Evolutionary conservation across 2,888 invertebrate genomes (phyloP).

Genomic region (Diabrotica balteata): DNA sequence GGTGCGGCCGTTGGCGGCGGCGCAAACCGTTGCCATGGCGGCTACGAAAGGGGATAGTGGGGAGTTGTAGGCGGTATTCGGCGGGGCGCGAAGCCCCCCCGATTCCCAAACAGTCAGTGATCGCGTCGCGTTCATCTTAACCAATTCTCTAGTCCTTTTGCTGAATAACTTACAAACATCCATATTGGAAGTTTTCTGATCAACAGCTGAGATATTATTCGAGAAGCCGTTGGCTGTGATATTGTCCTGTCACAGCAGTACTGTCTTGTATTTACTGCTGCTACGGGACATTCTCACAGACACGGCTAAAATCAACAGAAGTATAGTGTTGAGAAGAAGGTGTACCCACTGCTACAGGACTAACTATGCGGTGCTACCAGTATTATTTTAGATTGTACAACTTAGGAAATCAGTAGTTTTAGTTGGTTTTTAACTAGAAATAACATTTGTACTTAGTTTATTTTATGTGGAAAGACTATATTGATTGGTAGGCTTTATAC

Average conservation of each 20-base stretch:
- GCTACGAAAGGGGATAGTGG: constrained; percentile 48
- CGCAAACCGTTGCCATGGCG: constrained; percentile 60
- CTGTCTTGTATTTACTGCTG: constrained; percentile 84
- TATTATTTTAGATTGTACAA: constrained; percentile 10
- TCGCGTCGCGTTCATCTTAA: constrained; percentile 29
- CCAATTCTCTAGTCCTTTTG: constrained; percentile 17
- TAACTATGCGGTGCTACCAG: constrained; percentile 19
- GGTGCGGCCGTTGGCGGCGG: constrained; percentile 61
- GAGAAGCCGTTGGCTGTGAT: constrained; percentile 69
- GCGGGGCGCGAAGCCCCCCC: constrained; percentile 27
- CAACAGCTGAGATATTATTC: constrained; percentile 29
- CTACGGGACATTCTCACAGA: constrained; percentile 87
- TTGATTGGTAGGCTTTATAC: constrained; percentile 37
- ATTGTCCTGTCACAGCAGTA: constrained; percentile 99
- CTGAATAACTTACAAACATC: constrained; percentile 52
- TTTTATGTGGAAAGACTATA: constrained; percentile 32
- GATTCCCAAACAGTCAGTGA: constrained; percentile 30
- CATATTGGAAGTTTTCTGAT: constrained; percentile 52
- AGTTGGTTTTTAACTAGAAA: constrained; percentile 8
- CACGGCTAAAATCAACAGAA: constrained; percentile 41
- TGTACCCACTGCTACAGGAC: constrained; percentile 12
- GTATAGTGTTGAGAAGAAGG: constrained; percentile 17
- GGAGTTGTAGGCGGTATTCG: constrained; percentile 24
- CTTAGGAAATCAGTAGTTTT: constrained; percentile 22
- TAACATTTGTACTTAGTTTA: constrained; percentile 17